These are phyloP conservation scores for Aegotheles bennettii DNA, from an alignment of 2,113 vertebrate species.

Conservation along the genomic window DNA sequence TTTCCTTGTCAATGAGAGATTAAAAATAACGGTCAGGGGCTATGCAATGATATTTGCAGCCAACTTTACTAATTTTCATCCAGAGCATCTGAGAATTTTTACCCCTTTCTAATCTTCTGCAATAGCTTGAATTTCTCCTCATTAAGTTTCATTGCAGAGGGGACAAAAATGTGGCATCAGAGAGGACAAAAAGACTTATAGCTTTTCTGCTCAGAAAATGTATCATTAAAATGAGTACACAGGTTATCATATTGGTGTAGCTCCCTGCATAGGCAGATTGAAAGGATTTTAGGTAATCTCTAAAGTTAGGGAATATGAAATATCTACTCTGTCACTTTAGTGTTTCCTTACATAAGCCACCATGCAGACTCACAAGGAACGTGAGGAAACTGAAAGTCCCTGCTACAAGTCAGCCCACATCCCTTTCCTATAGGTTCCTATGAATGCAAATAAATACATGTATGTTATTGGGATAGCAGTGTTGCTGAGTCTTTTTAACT, in stretches of 20 bases:
- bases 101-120: neutral
- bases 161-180: slow-evolving; percentile 34
- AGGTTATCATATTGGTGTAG: slow-evolving; percentile 15
- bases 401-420: neutral
- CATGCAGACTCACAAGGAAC: neutral
- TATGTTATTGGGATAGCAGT: neutral
- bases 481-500: neutral
- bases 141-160: slow-evolving; percentile 41
- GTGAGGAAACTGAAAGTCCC: neutral
- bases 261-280: neutral
- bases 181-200: no score
- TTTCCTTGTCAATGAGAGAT: slow-evolving; percentile 65
- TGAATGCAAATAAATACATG: neutral
- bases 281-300: neutral
- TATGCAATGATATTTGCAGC: slow-evolving; percentile 28
- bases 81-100: slow-evolving; percentile 34
- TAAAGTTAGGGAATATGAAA: neutral
- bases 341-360: neutral
- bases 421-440: neutral
- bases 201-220: slow-evolving; percentile 17
- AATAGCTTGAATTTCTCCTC: slow-evolving; percentile 31
- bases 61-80: slow-evolving; percentile 47
- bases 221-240: slow-evolving; percentile 6
- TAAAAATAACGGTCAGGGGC: slow-evolving; percentile 51
- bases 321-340: neutral